These are phyloP conservation scores for Phaethon lepturus DNA, from an alignment of 2,113 vertebrate genomes.

Conservation along the genomic window DNA sequence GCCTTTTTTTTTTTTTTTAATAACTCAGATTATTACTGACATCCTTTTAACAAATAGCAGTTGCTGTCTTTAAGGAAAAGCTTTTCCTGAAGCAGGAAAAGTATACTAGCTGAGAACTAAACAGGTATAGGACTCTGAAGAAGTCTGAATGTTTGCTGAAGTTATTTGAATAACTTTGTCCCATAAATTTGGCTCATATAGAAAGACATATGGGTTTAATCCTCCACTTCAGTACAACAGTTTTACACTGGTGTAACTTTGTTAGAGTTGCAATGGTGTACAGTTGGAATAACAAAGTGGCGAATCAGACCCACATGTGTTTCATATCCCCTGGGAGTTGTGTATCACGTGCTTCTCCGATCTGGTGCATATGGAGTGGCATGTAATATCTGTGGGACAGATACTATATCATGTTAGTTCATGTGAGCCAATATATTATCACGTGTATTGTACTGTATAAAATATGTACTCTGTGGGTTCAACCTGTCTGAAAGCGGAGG, in stretches of 20 bases:
- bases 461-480: background rate
- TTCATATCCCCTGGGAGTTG: conserved; percentile 27
- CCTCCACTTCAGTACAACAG: conserved; percentile 31
- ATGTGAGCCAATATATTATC: background rate
- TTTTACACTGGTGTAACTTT: conserved; percentile 57
- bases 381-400: conserved; percentile 3
- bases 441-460: background rate
- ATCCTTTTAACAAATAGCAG: background rate
- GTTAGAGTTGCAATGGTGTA: conserved; percentile 26
- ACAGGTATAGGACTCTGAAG: background rate
- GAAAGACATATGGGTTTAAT: conserved; percentile 62
- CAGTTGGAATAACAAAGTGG: conserved; percentile 54
- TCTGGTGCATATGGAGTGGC: background rate
- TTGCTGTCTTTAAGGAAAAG: background rate
- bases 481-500: background rate
- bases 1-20: background rate
- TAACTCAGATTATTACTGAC: background rate
- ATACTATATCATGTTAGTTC: background rate
- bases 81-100: background rate
- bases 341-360: background rate
- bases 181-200: conserved; percentile 31
- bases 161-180: conserved; percentile 10
- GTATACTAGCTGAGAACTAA: background rate
- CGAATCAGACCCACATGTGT: conserved; percentile 60
- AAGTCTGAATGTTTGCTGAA: conserved; percentile 10